Conservation (phyloP, 64 coral and sea anemone species). For the Montipora capricornis region DNA sequence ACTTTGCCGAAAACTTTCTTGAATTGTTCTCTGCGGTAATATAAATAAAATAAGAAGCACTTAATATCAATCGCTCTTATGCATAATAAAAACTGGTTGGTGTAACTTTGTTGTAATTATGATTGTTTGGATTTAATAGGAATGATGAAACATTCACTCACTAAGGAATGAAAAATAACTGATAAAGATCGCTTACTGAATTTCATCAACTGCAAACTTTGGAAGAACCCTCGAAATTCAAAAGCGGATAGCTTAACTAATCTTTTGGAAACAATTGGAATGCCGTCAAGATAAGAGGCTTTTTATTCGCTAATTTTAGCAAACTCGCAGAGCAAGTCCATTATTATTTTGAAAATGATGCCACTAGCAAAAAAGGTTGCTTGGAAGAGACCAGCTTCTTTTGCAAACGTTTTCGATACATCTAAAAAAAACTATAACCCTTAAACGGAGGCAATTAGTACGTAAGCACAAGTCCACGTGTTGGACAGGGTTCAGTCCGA, state of each 20-base stretch:
- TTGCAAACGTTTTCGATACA: background rate
- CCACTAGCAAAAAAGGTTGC: background rate
- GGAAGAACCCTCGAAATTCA: background rate
- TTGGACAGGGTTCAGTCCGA: background rate
- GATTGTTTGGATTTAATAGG: background rate
- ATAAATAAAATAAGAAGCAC: slow-evolving; percentile 26
- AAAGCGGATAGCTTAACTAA: background rate
- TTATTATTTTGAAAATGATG: background rate
- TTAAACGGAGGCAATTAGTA: no score
- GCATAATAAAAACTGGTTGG: slow-evolving; percentile 15
- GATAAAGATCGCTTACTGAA: background rate
- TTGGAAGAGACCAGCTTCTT: background rate
- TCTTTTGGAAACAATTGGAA: slow-evolving; percentile 12
- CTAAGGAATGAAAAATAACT: background rate
- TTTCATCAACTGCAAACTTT: background rate
- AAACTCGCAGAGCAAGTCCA: background rate
- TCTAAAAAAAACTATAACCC: background rate
- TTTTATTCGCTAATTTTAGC: background rate
- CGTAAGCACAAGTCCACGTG: slow-evolving; percentile 4
- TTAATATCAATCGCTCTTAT: slow-evolving; percentile 18
- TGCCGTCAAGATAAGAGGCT: background rate
- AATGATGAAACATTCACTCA: background rate
- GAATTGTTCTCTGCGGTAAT: background rate
- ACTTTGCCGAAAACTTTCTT: background rate
- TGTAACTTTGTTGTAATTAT: background rate